A percentile compares a stretch with the other conserved stretches of the same genome.
Conservation (phyloP, 2,113 vertebrate genomes). For the Leuciscus idus region DNA sequence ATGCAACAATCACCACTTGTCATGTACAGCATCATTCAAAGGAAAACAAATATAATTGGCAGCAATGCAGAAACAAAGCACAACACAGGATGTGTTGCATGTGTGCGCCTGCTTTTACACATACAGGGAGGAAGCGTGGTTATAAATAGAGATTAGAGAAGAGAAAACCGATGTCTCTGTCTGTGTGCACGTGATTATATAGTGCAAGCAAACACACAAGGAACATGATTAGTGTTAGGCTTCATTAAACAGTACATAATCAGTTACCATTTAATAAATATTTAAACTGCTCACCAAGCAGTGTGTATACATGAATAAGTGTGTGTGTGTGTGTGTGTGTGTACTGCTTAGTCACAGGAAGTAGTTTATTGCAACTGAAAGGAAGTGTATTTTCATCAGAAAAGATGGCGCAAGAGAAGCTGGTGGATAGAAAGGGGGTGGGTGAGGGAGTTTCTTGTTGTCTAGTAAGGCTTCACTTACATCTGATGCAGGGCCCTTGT, state of each 20-base stretch:
- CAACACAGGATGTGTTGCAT: constrained; percentile 34
- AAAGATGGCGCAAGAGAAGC: background rate
- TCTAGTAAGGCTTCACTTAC: constrained; percentile 64
- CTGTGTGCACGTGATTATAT: constrained; percentile 35
- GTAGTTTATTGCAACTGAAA: constrained; percentile 11
- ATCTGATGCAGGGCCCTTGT: constrained; percentile 77
- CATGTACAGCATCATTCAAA: background rate
- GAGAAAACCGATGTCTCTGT: constrained; percentile 11
- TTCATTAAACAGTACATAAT: constrained; percentile 60
- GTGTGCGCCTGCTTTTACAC: constrained; percentile 35
- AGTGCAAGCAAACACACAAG: background rate
- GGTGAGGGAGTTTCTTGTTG: background rate
- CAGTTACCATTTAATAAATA: constrained; percentile 45
- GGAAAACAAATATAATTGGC: constrained; percentile 8
- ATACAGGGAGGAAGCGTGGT: constrained; percentile 31
- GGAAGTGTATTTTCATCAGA: constrained; percentile 37
- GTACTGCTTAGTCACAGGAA: constrained; percentile 40
- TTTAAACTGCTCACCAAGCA: constrained; percentile 63
- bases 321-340: constrained; percentile 27
- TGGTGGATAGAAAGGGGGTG: background rate
- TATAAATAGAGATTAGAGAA: constrained; percentile 54
- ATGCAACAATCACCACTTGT: background rate
- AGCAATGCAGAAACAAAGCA: constrained; percentile 11
- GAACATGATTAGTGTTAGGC: constrained; percentile 8
- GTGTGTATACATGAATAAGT: constrained; percentile 6